Base-by-base conservation (phyloP, 1,140 invertebrate genomes). In the Grapholita molesta region DNA sequence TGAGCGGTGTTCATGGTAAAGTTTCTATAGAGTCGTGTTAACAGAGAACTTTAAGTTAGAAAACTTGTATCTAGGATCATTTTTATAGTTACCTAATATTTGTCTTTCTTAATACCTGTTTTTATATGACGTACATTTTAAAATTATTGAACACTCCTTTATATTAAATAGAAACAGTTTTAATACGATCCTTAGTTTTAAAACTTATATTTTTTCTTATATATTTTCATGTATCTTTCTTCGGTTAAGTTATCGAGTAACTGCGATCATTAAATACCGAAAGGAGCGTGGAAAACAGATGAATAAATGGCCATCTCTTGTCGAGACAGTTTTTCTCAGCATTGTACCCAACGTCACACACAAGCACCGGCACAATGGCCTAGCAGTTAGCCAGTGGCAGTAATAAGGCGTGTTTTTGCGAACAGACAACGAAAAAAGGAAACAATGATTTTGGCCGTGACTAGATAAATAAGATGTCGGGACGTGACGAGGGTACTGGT, bases 401-500 rank as follows among this genome's bases (percentile, higher is more conserved):
- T 83, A 88, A 87, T 84, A 88, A 86, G 82, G 77, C 74, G 79
- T 83, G 80, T 88, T 85, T 84, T 88, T 86, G 76, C 76, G 70
- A 82, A 80, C 70, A 76, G 64, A 75, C 72, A 82, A 80, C 80
- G 76, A 72, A 79, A 61, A 80, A 84, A 83, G 78, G 76, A 85
- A 88, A 89, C 88, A 89, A 88, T 88, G 85, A 88, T 88, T 85
- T 88, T 85, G 75, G 72, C 77, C 74, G 79, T 83, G 83, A 84
- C 84, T 86, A 90, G 85, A 90, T 87, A 90, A 90, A 90, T 88
- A 89, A 89, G 84, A 88, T 84, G 83, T 88, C 82, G 77, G 71
- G 70, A 82, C 82, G 84, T 90, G 85, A 89, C 83, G 76, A 88
- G 88, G 85, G 86, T 88, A 78, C 73, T 76, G 81, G 83, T 82